Conservation (phyloP, 2,797 vertebrate species). For the Esox masquinongy region DNA sequence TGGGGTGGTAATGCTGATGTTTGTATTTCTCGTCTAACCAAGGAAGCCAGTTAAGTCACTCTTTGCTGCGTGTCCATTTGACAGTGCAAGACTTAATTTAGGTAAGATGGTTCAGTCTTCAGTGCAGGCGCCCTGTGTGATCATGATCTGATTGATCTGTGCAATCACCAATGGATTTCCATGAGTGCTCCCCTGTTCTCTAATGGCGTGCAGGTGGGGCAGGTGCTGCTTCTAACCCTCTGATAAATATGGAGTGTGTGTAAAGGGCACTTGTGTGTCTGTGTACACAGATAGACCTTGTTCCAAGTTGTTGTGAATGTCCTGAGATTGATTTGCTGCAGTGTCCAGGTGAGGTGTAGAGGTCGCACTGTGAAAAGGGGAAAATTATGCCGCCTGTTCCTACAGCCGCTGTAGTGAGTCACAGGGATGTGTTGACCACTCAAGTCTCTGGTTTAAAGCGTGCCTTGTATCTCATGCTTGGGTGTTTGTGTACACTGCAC, state of each 20-base stretch:
- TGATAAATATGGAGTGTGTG: slow-evolving; percentile 36
- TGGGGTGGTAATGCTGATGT: not conserved
- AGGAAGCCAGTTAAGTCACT: not conserved
- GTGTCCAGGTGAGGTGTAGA: not conserved
- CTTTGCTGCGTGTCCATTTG: not conserved
- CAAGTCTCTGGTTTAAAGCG: too few species aligned
- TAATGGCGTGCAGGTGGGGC: slow-evolving; percentile 4
- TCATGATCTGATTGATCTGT: not conserved
- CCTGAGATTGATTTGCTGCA: not conserved
- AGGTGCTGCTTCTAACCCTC: slow-evolving; percentile 35
- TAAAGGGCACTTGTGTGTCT: slow-evolving; percentile 1
- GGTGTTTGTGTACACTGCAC: slow-evolving; percentile 48
- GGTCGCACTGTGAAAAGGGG: not conserved
- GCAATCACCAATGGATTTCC: not conserved
- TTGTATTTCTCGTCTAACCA: not conserved
- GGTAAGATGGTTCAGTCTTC: not conserved
- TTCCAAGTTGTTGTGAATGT: not conserved
- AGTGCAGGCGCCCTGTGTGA: not conserved
- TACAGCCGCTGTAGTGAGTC: too few species aligned
- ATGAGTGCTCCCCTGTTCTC: not conserved
- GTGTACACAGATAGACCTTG: not conserved
- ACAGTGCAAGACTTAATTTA: not conserved
- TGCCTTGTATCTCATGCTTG: slow-evolving; percentile 4
- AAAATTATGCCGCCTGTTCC: too few species aligned
- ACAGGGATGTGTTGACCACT: too few species aligned